Percentiles rank a stretch among this genome's conserved stretches.
These are phyloP conservation scores for Geococcyx californianus DNA, from an alignment of 2,113 vertebrate species.

Conservation along the genomic window DNA sequence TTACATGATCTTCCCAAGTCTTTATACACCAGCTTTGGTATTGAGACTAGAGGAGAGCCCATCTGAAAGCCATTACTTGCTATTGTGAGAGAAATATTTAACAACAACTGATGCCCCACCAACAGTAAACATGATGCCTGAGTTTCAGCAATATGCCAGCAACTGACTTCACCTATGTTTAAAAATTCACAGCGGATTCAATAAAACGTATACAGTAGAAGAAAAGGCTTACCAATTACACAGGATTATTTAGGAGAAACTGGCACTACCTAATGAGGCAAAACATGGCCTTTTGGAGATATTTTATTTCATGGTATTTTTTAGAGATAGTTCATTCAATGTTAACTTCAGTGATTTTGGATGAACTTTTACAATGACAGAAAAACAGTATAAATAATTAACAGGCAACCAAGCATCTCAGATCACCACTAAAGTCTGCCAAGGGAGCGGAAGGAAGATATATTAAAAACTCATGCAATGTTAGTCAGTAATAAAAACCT, in stretches of 20 bases:
- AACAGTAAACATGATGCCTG: neutral
- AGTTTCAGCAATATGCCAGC: neutral
- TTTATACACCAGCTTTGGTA: neutral
- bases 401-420: conserved; percentile 43
- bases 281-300: neutral
- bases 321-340: neutral
- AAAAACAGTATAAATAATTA: conserved; percentile 57
- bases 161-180: neutral
- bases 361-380: conserved; percentile 21
- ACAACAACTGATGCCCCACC: neutral
- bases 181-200: conserved; percentile 2
- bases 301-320: neutral
- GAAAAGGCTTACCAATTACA: neutral
- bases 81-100: neutral
- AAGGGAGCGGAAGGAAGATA: neutral
- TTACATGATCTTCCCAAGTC: neutral
- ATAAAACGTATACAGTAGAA: neutral
- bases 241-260: neutral
- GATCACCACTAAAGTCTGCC: conserved; percentile 3
- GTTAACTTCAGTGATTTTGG: conserved; percentile 25
- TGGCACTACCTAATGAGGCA: neutral
- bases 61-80: neutral
- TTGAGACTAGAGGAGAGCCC: neutral
- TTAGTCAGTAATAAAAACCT: conserved; percentile 32
- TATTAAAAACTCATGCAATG: conserved; percentile 15